Conservation (phyloP, 2,113 vertebrate genomes). For the Onychostoma macrolepis region DNA sequence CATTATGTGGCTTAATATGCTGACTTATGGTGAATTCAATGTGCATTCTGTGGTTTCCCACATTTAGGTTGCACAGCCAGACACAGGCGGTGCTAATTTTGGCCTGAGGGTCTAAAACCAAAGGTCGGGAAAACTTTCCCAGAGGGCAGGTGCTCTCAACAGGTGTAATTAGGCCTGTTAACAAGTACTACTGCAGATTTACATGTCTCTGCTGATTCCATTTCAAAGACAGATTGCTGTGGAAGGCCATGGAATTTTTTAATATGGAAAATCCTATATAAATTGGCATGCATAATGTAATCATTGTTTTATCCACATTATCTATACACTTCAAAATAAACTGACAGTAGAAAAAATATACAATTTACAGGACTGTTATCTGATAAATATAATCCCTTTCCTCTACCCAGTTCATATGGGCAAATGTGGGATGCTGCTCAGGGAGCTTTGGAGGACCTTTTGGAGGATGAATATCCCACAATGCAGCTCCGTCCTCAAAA, state of each 20-base stretch:
- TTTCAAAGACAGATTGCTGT: constrained; percentile 5
- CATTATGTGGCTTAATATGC: neutral
- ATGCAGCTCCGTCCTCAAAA: constrained; percentile 62
- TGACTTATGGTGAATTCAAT: neutral
- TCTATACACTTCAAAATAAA: neutral
- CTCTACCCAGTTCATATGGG: constrained; percentile 73
- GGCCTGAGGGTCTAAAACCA: neutral
- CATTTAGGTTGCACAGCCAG: constrained; percentile 7
- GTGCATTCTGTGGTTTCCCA: neutral
- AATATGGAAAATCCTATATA: neutral
- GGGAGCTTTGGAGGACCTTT: constrained; percentile 73
- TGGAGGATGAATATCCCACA: constrained; percentile 73
- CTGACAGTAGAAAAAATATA: neutral
- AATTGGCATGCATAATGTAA: neutral
- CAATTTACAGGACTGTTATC: neutral
- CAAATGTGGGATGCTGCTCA: constrained; percentile 81
- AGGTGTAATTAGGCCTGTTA: constrained; percentile 46
- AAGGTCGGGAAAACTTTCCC: constrained; percentile 4
- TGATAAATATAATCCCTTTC: neutral
- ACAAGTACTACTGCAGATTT: constrained; percentile 16
- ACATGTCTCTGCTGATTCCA: constrained; percentile 3
- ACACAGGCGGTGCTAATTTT: neutral
- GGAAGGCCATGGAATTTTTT: neutral
- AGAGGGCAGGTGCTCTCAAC: constrained; percentile 44
- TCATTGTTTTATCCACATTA: neutral